Base-by-base conservation (phyloP, 2,113 vertebrate genomes). In the Sinocyclocheilus anshuiensis region DNA sequence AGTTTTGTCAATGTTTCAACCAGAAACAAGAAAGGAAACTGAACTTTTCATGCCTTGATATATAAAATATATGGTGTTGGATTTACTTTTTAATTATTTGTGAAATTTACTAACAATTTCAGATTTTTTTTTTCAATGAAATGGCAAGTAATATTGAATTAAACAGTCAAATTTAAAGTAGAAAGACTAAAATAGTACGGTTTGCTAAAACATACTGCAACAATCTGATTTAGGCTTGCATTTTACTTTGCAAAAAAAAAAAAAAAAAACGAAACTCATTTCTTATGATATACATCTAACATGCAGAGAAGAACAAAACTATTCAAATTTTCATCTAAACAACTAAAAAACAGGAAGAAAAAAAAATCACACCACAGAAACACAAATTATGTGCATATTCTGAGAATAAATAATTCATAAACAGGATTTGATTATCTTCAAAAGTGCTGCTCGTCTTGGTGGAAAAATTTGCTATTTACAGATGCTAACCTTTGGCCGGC, bases 361-460 rank as follows among this genome's bases (percentile, higher is more conserved):
- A 16, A 24, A 48, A 48, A 77, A 33, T 36, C 26, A 15, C n/a
- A 63, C 2, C 29, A 22, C 18, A 29, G 4, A 15, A 50, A 36
- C 45, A 78, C 26, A 57, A 78, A 78, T 24, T 18, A 33, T 57
- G 16, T 33, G 26, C 26, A 77, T 57, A 53, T 59, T 36, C 10
- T 36, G 2, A 36, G 8, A 78, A 61, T 48, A 65, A 81, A 48
- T 65, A 5, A 81, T 45, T 67, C 61, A 67, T 65, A 67, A 81
- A 67, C 59, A 42, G 36, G 59, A 81, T 81, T 45, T 81, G 36
- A 81, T 29, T 65, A 81, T 48, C 39, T 67, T 24, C 8, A 67
- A 82, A 69, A 29, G 63, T 29, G 16, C 24, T 4, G 5, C 24
- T n/a, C 10, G 10, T 33, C 16, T 45, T 81, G n/a, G 20, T 8